These are phyloP conservation scores for Chrysolina oricalcia DNA, from an alignment of 2,888 invertebrate genomes.

Conservation along the genomic window DNA sequence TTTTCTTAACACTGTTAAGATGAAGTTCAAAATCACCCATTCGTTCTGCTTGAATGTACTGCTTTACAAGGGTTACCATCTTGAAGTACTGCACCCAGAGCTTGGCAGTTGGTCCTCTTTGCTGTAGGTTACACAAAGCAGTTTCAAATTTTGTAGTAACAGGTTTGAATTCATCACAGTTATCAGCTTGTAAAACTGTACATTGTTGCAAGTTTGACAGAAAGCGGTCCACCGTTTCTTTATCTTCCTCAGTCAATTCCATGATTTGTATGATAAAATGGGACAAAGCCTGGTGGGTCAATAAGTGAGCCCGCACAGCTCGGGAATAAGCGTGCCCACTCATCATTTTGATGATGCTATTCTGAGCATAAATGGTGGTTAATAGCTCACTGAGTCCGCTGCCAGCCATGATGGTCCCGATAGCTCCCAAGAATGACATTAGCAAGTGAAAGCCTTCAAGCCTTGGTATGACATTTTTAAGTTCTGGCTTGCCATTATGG, in stretches of 20 bases:
- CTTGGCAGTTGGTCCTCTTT: slow-evolving; percentile 44
- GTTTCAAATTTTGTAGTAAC: slow-evolving; percentile 29
- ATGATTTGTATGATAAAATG: too few species aligned
- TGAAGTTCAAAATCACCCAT: slow-evolving; percentile 59
- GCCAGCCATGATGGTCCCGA: slow-evolving; percentile 32
- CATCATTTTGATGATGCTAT: too few species aligned
- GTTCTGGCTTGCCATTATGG: neutral
- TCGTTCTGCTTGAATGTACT: slow-evolving; percentile 63
- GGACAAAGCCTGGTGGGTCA: too few species aligned
- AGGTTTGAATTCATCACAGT: neutral
- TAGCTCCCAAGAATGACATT: slow-evolving; percentile 33
- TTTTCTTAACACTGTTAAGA: slow-evolving; percentile 28
- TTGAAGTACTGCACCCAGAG: slow-evolving; percentile 61
- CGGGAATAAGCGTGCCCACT: too few species aligned
- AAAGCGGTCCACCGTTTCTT: neutral
- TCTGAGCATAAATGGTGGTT: slow-evolving; percentile 25
- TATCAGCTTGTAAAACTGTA: neutral
- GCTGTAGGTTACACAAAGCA: slow-evolving; percentile 24
- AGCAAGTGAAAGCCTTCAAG: slow-evolving; percentile 37
- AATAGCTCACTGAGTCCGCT: slow-evolving; percentile 34
- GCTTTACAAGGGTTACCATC: slow-evolving; percentile 58
- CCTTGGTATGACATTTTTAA: slow-evolving; percentile 8
- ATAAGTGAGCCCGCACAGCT: too few species aligned
- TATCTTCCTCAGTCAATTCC: too few species aligned
- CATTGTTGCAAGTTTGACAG: neutral